These are phyloP conservation scores for Yasuhikotakia modesta DNA, from an alignment of 2,797 vertebrate species.

Conservation along the genomic window DNA sequence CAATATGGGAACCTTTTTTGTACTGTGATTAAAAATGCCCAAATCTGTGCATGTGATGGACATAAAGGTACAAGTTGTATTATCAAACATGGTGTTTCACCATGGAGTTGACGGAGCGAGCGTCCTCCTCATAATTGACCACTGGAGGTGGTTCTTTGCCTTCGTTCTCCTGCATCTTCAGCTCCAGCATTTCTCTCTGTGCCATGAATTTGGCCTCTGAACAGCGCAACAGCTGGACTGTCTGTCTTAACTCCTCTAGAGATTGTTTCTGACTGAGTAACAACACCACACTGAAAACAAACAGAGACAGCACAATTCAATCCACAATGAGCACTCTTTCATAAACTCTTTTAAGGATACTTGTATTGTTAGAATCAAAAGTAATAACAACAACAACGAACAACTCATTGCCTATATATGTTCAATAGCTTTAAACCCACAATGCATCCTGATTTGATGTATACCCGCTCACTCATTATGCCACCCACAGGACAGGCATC, in stretches of 20 bases:
- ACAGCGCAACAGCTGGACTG: constrained; percentile 87
- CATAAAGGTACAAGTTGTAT: background rate
- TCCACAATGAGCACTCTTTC: constrained; percentile 31
- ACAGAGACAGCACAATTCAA: constrained; percentile 1
- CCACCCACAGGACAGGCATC: no score
- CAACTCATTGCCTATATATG: no score
- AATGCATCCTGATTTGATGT: no score
- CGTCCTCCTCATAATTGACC: constrained; percentile 90
- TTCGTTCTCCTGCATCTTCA: constrained; percentile 88
- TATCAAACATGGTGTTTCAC: constrained; percentile 69
- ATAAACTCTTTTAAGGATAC: constrained; percentile 10
- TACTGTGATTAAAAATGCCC: no score
- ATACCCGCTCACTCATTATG: no score
- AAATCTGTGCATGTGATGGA: no score
- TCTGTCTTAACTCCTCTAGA: constrained; percentile 89
- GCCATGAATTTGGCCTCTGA: constrained; percentile 86
- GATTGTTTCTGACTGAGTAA: constrained; percentile 91
- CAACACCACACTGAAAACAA: constrained; percentile 83
- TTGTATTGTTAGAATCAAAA: no score
- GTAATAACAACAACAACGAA: no score
- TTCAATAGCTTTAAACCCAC: no score
- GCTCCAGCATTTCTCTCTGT: constrained; percentile 88
- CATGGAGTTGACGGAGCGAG: constrained; percentile 90
- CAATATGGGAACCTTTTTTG: no score
- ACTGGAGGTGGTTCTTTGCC: constrained; percentile 87